Percentiles rank a stretch among this genome's conserved stretches.
Conservation (phyloP, 2,888 invertebrate species). For the Acanthosoma haemorrhoidale region DNA sequence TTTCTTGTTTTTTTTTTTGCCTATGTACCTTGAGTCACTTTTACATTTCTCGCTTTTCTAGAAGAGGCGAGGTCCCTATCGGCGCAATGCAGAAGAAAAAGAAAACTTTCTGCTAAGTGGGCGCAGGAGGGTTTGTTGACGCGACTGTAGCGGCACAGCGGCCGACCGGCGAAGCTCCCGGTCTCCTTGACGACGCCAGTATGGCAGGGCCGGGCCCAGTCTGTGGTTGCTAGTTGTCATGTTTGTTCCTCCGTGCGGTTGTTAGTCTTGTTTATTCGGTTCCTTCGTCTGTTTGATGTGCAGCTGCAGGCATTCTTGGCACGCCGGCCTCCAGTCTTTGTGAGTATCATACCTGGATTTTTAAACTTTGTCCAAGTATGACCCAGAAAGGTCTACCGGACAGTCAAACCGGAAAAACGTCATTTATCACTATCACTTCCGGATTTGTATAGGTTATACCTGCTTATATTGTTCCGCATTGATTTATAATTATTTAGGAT, state of each 20-base stretch:
- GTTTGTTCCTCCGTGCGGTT: neutral
- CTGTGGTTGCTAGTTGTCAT: neutral
- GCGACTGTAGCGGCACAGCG: neutral
- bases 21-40: neutral
- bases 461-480: no score
- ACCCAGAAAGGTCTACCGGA: no score
- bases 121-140: neutral
- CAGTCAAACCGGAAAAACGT: no score
- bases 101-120: neutral
- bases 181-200: neutral
- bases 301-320: conserved; percentile 10
- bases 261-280: neutral
- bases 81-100: neutral
- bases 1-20: neutral
- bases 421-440: no score
- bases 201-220: conserved; percentile 1
- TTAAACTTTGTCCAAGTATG: neutral
- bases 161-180: neutral
- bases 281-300: neutral
- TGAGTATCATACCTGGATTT: neutral
- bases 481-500: no score
- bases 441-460: no score
- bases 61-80: neutral
- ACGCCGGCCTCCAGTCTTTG: conserved; percentile 1
- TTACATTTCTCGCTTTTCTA: neutral